Evolutionary conservation across 2,797 vertebrate species (phyloP).

Genomic region (Forpus xanthops): DNA sequence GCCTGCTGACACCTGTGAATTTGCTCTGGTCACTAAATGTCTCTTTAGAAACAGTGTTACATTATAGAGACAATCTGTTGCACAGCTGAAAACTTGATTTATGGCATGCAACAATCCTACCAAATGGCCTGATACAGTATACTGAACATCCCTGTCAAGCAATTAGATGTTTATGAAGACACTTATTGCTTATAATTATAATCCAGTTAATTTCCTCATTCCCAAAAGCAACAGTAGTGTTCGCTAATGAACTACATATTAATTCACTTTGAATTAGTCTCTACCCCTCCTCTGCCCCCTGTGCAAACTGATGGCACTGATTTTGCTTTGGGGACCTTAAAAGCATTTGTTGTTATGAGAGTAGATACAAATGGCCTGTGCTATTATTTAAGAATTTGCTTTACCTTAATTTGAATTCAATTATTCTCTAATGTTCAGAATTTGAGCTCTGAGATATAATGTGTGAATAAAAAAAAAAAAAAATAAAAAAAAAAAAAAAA

Average conservation of each 20-base stretch:
- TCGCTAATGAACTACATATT: conserved; percentile 62
- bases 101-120: neutral
- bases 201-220: conserved; percentile 64
- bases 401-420: conserved; percentile 40
- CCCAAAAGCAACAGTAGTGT: conserved; percentile 52
- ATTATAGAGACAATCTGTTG: neutral
- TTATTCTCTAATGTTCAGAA: conserved; percentile 21
- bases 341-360: conserved; percentile 37
- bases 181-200: conserved; percentile 72
- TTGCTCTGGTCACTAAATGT: neutral
- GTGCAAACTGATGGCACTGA: conserved; percentile 18
- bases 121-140: neutral
- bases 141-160: conserved; percentile 38
- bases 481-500: neutral
- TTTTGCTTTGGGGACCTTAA: conserved; percentile 48
- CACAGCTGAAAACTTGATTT: conserved; percentile 36
- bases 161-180: conserved; percentile 68
- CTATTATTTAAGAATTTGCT: conserved; percentile 66
- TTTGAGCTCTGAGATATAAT: neutral
- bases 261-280: conserved; percentile 66
- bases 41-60: neutral
- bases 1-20: neutral
- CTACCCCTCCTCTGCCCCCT: neutral
- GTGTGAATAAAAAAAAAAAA: neutral
- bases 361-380: conserved; percentile 12